A percentile compares a stretch with the other conserved stretches of the same genome.
Conservation (phyloP, 2,888 invertebrate species). For the Parnassius glacialis region DNA sequence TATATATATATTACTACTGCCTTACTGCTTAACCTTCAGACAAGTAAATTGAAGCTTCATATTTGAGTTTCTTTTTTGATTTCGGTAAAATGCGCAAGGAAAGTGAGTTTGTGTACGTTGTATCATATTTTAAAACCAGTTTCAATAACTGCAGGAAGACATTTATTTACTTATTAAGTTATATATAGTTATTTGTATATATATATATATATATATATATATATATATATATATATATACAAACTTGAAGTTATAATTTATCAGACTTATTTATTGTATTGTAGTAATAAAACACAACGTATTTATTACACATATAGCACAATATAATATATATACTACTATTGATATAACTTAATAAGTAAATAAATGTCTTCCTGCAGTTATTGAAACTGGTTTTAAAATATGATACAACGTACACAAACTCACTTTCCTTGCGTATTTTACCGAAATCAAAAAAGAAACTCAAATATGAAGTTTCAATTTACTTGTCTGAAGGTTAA, state of each 20-base stretch:
- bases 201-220: no score
- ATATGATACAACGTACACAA: background rate
- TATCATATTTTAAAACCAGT: background rate
- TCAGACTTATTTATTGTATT: no score
- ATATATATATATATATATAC: no score
- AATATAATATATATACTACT: no score
- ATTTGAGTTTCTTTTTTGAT: conserved; percentile 10
- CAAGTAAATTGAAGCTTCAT: conserved; percentile 2
- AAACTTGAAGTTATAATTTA: no score
- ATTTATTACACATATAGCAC: no score
- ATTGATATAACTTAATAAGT: no score
- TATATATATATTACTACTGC: no score
- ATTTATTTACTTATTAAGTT: background rate
- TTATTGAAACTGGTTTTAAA: conserved; percentile 6
- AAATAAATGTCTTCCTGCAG: background rate
- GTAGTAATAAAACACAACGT: no score
- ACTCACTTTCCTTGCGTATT: conserved; percentile 13
- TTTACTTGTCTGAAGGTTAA: conserved; percentile 15
- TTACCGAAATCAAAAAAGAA: conserved; percentile 8
- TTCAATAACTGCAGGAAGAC: background rate
- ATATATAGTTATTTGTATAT: no score
- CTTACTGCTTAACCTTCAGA: conserved; percentile 11
- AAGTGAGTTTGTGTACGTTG: conserved; percentile 5
- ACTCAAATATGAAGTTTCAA: conserved; percentile 3
- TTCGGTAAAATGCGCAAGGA: conserved; percentile 8